These are phyloP conservation scores for Drosophila lacertosa DNA, from an alignment of 1,140 invertebrate genomes.

Conservation along the genomic window DNA sequence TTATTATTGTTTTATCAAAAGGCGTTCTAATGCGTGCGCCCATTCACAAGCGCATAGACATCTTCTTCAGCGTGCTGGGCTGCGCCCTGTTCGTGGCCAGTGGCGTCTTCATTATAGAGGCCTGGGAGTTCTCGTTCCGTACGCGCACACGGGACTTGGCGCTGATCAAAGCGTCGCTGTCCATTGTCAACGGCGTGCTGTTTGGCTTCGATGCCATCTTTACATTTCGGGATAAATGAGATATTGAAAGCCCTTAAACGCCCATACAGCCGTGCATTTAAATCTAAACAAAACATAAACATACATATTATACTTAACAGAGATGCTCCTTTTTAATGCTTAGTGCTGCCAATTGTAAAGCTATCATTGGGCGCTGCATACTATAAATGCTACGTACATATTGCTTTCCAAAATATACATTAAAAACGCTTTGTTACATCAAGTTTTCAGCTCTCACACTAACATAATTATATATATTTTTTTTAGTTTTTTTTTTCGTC, in stretches of 20 bases:
- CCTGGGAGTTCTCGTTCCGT: constrained; percentile 82
- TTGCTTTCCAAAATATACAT: constrained; percentile 10
- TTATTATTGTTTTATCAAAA: constrained; percentile 32
- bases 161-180: constrained; percentile 89
- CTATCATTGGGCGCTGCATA: background rate
- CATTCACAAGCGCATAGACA: constrained; percentile 88
- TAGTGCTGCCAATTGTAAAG: background rate
- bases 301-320: constrained; percentile 23
- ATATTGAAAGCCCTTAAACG: too few species aligned
- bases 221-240: constrained; percentile 87
- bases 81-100: constrained; percentile 88
- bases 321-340: background rate
- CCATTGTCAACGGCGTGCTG: constrained; percentile 89
- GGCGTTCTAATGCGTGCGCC: constrained; percentile 87
- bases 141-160: constrained; percentile 85
- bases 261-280: constrained; percentile 51
- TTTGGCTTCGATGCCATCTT: constrained; percentile 90
- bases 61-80: constrained; percentile 90
- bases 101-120: constrained; percentile 88
- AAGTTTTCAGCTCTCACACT: constrained; percentile 7
- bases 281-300: background rate
- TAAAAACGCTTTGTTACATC: constrained; percentile 12
- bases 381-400: background rate
- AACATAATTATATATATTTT: constrained; percentile 12
- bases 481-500: constrained; percentile 17